Evolutionary conservation across 2,797 vertebrate genomes (phyloP), one percentile per base, ranked within the genome.

Genomic region (Galagoides demidoff): DNA sequence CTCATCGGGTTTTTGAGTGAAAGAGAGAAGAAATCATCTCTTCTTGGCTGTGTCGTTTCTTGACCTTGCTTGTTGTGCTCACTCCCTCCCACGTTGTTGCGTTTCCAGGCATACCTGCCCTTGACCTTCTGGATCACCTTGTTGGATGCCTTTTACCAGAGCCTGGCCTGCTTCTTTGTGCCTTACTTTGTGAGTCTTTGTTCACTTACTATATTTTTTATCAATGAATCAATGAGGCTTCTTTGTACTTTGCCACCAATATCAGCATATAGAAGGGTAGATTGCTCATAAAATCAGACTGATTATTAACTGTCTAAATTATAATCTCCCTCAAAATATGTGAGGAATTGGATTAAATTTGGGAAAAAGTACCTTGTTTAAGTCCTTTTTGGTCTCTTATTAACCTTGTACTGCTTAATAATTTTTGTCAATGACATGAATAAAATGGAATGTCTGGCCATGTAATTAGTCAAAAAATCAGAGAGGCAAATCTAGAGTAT

Each of bases 91-190:
- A 66, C 55, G 7, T 96, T 96, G 13, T 94, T 96, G 97, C 34
- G 12, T 93, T 98, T 98, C 37, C 98, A 99, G 99, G 98, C 98
- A 6, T 99, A 99, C 70, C 94, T 98, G 79, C 98, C 99, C 13
- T 98, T 98, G 83, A 91, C 98, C n/a, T 99, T 99, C 98, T 99
- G 99, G 99, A 95, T 99, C 89, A 99, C 98, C 57, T 97, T 99
- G 95, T 71, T 99, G 97, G 99, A 99, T 97, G 99, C 99, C 2
- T 99, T 99, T 97, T 99, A 99, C 97, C 99, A 99, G 98, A 99
- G 99, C 95, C 97, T 99, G 0, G 55, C 99, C 94, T 99, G 99
- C 98, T 99, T 99, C 98, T 99, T 99, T 45, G 97, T 99, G 96
- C 99, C 99, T 97, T 99, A 99, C 89, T 99, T 98, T 94, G 99